Evolutionary conservation across 1,140 invertebrate genomes (phyloP), one percentile per base, ranked within the genome.

Genomic region (Drosophila pachea): DNA sequence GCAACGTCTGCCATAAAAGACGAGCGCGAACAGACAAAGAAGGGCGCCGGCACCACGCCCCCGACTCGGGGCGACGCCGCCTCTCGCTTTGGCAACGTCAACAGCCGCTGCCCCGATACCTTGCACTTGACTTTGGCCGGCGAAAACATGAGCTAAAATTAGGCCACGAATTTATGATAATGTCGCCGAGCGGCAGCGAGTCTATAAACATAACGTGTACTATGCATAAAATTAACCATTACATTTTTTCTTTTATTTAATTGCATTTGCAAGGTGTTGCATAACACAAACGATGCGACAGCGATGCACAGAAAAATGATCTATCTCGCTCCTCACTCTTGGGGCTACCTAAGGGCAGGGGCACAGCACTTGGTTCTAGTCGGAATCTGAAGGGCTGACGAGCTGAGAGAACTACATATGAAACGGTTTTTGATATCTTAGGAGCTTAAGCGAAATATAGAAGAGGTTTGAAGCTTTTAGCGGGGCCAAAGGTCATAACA

Each of bases 111-210:
- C 35, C 35, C 2, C 12, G 60, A 62, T 72, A 78, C 78, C 79
- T 79, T 83, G 79, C 79, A 83, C 79, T 83, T 83, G 79, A 76
- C 68, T 78, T 61, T 43, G 40, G 40, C 40, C 40, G 40, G 12
- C 40, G 4, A 43, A 22, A 43, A 43, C n/a, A 43, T 7, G 12
- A 35, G 53, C 79, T 69, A 84, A 83, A 84, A 84, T 78, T 82
- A 83, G 43, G 33, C 45, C 3, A 11, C 33, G 56, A 72, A 83
- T 81, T 81, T 83, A 81, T 83, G 76, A 76, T 22, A 22, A 22
- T 81, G 60, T 56, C 52, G 65, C 50, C 31, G 62, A 55, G 36
- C 12, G 54, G 9, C 65, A 68, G 36, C 12, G 50, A 14, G 33
- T 9, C 32, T 52, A 52, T 52, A 52, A 54, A 8, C 52, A 54